Evolutionary conservation across 2,888 invertebrate species (phyloP), one percentile per base, ranked within the genome.

Genomic region (Callyntrura sp.): DNA sequence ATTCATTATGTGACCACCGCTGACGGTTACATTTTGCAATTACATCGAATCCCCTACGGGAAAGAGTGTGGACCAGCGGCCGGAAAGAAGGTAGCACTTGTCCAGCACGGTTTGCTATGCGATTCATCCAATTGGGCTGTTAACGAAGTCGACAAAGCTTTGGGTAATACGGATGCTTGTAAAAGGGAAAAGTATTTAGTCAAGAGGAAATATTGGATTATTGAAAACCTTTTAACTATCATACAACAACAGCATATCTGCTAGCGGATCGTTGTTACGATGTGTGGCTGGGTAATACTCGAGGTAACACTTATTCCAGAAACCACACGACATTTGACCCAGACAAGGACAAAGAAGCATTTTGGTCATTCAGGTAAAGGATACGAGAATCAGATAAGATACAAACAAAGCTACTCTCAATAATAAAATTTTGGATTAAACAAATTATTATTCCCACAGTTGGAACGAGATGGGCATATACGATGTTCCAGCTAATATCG

Each of bases 401-500:
- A 8, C 57, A 57, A 57, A 14, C 57, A 6, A 12, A 57, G n/a
- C n/a, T 12, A 57, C 3, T 57, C 4, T 57, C 8, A 14, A 14
- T 4, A 57, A 57, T 14, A 9, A 9, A 57, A 11, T 57, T n/a
- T 11, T 8, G 55, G 25, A 79, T 79, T 78, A 14, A 2, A 65
- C 35, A 35, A n/a, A 57, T 14, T 57, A 57, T n/a, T 57, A 4
- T 8, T 35, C 82, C 11, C 92, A 85, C 83, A 92, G 93, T 91
- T 92, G 35, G 57, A 12, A 62, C 23, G 62, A 62, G 25, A 62
- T 62, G 62, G 62, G 62, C 0, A 90, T 94, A 76, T 94, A 94
- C 92, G 95, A 96, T 93, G 91, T 96, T 12, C 95, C 95, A 1
- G 95, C 95, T 1, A 95, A 90, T n/a, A 93, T 95, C 57, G 94